Evolutionary conservation across 1,140 invertebrate species (phyloP).

Genomic region (Drosophila carrolli): DNA sequence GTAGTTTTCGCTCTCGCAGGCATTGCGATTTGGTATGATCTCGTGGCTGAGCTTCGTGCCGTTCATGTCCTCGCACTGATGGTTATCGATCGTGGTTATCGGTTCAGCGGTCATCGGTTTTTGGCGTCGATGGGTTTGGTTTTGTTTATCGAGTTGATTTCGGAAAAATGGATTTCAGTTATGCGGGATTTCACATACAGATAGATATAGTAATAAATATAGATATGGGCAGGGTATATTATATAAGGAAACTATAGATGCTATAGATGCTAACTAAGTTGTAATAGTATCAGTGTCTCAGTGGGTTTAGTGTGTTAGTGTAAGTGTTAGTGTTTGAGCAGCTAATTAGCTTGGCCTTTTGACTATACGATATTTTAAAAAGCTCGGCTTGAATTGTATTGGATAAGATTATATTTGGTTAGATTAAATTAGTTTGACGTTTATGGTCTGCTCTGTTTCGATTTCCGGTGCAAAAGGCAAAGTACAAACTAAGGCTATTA

Average conservation of each 20-base stretch:
- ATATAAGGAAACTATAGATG: slow-evolving; percentile 17
- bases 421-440: slow-evolving; percentile 10
- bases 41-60: slow-evolving; percentile 92
- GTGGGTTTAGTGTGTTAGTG: slow-evolving; percentile 11
- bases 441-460: slow-evolving; percentile 10
- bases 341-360: slow-evolving; percentile 71
- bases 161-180: slow-evolving; percentile 70
- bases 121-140: slow-evolving; percentile 40
- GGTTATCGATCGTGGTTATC: slow-evolving; percentile 15
- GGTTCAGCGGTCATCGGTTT: slow-evolving; percentile 11
- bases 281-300: slow-evolving; percentile 33
- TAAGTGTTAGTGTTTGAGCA: slow-evolving; percentile 52
- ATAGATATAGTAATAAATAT: slow-evolving; percentile 30
- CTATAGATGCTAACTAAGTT: slow-evolving; percentile 49
- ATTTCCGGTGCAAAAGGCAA: slow-evolving; percentile 65
- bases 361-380: slow-evolving; percentile 36
- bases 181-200: slow-evolving; percentile 53
- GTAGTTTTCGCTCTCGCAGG: slow-evolving; percentile 94
- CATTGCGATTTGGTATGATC: slow-evolving; percentile 93
- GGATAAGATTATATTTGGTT: slow-evolving; percentile 12
- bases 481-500: slow-evolving; percentile 58
- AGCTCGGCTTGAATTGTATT: slow-evolving; percentile 31
- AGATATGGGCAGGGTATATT: slow-evolving; percentile 11
- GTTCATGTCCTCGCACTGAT: slow-evolving; percentile 93
- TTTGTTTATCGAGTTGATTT: slow-evolving; percentile 55